Evolutionary conservation across 1,140 invertebrate genomes (phyloP), one percentile per base, ranked within the genome.

Genomic region (Lanistes nyassanus): DNA sequence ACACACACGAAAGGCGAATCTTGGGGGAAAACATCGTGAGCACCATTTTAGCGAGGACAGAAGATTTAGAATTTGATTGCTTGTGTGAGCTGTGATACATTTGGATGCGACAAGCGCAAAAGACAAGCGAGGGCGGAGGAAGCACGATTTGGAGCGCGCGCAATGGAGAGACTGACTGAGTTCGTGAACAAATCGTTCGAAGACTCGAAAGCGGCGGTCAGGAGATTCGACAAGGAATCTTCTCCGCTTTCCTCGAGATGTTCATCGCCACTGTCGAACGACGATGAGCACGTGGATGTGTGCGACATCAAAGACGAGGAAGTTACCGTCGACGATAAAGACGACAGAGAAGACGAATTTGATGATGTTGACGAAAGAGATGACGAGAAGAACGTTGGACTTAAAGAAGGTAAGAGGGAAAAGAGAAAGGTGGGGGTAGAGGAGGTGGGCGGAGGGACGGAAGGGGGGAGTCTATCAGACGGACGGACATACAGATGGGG

Each of bases 111-210:
- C 9, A 47, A 47, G 42, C 5, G 42, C 9, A 9, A 9, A 47
- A 47, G 42, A 47, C n/a, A n/a, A n/a, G 19, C 42, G 42, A 47
- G 19, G 19, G 42, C 19, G 42, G 9, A 47, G 19, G 9, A 47
- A 1, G 1, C 9, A 47, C 42, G 19, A n/a, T n/a, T 16, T 47
- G 42, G 42, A 1, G 42, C 5, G 19, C 42, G 19, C 56, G 73
- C 9, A 21, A 79, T 79, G 78, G 78, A 79, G 37, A 31, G 78
- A 56, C 55, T 79, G 36, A 70, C 78, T 1, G 69, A 76, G 47
- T 79, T 79, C 56, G 78, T 79, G 26, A 73, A 69, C 71, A 79
- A 79, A 66, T 79, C 78, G 21, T 79, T 79, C 68, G 75, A 79
- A 42, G 64, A 65, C 23, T 60, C 39, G 9, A 69, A 47, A 21